A percentile compares a stretch with the other conserved stretches of the same genome.
Evolutionary conservation across 1,140 invertebrate species (phyloP).

Genomic region (Caerostris darwini): DNA sequence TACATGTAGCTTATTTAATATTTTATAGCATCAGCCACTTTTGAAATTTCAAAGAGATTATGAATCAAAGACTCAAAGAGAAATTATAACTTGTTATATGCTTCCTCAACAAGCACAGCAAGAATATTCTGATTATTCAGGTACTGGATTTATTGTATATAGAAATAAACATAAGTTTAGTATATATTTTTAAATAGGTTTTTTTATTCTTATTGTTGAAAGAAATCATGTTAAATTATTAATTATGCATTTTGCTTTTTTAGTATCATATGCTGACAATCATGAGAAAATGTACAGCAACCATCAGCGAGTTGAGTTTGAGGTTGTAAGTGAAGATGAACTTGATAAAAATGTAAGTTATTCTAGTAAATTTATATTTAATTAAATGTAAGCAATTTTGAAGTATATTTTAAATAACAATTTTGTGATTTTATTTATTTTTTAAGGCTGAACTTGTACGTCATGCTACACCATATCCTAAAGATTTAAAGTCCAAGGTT

Average conservation of each 20-base stretch:
- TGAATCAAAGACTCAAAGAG: conserved; percentile 82
- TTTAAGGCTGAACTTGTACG: conserved; percentile 91
- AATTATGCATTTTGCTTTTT: conserved; percentile 8
- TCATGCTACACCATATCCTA: conserved; percentile 98
- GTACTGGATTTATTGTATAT: conserved; percentile 8
- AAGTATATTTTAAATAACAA: background rate
- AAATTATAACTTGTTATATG: conserved; percentile 96
- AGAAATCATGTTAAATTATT: background rate
- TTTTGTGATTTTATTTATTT: conserved; percentile 58
- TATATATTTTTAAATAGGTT: background rate
- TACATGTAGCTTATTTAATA: background rate
- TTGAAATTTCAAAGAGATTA: conserved; percentile 94
- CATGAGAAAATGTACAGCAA: conserved; percentile 20
- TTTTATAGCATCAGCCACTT: conserved; percentile 93
- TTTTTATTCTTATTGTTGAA: background rate
- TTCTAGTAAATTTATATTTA: background rate
- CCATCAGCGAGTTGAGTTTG: conserved; percentile 63
- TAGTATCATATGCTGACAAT: conserved; percentile 27
- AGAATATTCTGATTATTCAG: conserved; percentile 79
- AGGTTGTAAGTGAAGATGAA: conserved; percentile 71
- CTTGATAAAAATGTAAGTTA: conserved; percentile 65
- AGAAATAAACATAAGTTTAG: background rate
- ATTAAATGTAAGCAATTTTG: background rate
- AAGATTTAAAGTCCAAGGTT: conserved; percentile 95
- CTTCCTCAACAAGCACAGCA: conserved; percentile 94